phyloP scores from a whole-genome alignment of 1,140 invertebrate genomes.

The Cotesia chilonis region DNA sequence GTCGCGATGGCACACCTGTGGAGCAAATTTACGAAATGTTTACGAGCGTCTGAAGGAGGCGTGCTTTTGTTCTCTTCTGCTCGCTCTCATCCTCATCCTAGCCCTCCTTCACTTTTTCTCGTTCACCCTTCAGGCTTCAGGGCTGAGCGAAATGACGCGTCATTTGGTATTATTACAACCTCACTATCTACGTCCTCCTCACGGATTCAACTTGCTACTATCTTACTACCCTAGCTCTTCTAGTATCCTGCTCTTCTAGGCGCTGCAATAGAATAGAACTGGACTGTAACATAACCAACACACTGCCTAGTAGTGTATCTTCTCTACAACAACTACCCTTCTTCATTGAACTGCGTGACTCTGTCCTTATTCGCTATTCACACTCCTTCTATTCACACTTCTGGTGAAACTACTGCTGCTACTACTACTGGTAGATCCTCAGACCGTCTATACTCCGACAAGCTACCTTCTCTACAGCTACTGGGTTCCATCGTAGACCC shows the following conservation, averaged over 20 bases:
- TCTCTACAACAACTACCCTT: background rate
- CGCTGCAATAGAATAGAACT: background rate
- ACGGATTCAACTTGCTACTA: slow-evolving; percentile 30
- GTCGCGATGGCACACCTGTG: slow-evolving; percentile 65
- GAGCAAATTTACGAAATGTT: slow-evolving; percentile 68
- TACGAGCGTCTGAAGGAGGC: slow-evolving; percentile 61
- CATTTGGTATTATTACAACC: slow-evolving; percentile 59
- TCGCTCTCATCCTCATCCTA: slow-evolving; percentile 29
- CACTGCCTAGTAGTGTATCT: too few relatives aligned
- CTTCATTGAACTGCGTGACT: background rate
- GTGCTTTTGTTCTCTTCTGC: slow-evolving; percentile 39
- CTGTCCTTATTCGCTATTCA: background rate
- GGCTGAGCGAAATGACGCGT: slow-evolving; percentile 53
- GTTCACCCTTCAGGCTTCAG: background rate
- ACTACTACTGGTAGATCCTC: slow-evolving; percentile 1
- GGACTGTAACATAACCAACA: too few relatives aligned
- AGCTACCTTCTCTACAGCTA: background rate
- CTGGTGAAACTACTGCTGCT: background rate
- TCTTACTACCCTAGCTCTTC: background rate
- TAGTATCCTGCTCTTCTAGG: background rate
- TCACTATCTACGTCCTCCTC: slow-evolving; percentile 51
- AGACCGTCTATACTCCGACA: background rate
- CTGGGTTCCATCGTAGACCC: slow-evolving; percentile 1
- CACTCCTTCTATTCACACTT: background rate
- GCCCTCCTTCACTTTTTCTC: slow-evolving; percentile 37